Percentiles rank a stretch among this genome's conserved stretches.
Evolutionary conservation across 2,888 invertebrate genomes (phyloP).

Genomic region (Camptogramma bilineatum): DNA sequence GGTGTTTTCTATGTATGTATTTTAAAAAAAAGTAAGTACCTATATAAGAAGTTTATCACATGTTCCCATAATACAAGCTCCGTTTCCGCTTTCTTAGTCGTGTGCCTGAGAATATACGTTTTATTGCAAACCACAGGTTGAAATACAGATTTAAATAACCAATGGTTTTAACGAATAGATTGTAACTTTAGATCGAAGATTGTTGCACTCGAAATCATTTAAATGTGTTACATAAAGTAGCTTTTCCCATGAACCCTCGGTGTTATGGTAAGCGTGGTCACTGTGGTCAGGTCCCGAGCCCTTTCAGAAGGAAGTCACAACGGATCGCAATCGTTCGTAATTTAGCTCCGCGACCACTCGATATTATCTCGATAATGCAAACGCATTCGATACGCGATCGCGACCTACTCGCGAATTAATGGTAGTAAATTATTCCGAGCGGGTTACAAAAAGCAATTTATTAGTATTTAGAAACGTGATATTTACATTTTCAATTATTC

Average conservation of each 20-base stretch:
- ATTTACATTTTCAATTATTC: no score
- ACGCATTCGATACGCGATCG: slow-evolving; percentile 5
- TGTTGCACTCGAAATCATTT: neutral
- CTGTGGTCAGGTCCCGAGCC: slow-evolving; percentile 12
- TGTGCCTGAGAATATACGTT: no score
- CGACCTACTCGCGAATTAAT: neutral
- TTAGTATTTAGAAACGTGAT: no score
- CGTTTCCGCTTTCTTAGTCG: no score
- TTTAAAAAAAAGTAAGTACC: no score
- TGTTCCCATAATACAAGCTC: no score
- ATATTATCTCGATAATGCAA: slow-evolving; percentile 5
- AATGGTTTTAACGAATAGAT: neutral
- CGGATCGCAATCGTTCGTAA: slow-evolving; percentile 10
- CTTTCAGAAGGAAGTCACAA: neutral
- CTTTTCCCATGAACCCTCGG: neutral
- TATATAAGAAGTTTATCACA: no score
- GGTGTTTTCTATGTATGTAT: no score
- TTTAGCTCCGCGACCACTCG: neutral
- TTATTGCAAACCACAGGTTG: no score
- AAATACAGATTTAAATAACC: neutral
- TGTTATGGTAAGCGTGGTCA: neutral
- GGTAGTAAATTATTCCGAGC: neutral
- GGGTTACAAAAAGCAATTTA: no score
- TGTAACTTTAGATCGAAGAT: neutral
- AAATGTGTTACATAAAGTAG: neutral